Percentiles rank a stretch among this genome's conserved stretches.
These are phyloP conservation scores for Rotaria magnacalcarata DNA, from an alignment of 2,888 invertebrate genomes.

Conservation along the genomic window DNA sequence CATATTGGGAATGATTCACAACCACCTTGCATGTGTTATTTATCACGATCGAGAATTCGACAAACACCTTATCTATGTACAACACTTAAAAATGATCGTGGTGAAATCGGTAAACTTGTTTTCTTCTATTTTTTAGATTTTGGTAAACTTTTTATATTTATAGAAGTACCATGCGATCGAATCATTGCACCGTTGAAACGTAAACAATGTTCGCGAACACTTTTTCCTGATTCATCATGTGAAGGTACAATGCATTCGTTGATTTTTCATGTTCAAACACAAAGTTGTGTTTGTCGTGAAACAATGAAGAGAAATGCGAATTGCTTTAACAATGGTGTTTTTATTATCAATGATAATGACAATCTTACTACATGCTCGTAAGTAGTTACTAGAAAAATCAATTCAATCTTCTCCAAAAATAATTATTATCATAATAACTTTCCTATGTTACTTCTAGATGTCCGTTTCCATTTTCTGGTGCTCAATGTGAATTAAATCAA, in stretches of 20 bases:
- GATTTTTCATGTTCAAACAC: neutral
- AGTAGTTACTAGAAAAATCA: neutral
- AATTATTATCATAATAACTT: too few species aligned
- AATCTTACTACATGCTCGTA: neutral
- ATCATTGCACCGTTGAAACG: neutral
- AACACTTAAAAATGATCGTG: neutral
- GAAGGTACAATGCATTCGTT: neutral
- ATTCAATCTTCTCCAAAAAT: too few species aligned
- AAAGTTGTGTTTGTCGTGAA: neutral
- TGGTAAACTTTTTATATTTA: neutral
- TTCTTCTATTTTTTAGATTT: neutral
- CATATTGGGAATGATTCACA: neutral
- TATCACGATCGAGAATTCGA: neutral
- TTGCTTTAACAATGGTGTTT: neutral
- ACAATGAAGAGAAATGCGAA: neutral
- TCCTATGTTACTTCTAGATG: neutral
- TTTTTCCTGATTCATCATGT: neutral
- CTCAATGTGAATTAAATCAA: neutral
- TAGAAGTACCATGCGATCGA: slow-evolving; percentile 21
- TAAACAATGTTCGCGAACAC: neutral
- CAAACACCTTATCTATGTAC: neutral
- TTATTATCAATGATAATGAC: neutral
- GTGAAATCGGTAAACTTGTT: neutral
- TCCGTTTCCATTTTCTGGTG: neutral
- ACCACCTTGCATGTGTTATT: slow-evolving; percentile 9